Evolutionary conservation across 2,797 vertebrate genomes (phyloP).

Genomic region (Gambusia yucatana): DNA sequence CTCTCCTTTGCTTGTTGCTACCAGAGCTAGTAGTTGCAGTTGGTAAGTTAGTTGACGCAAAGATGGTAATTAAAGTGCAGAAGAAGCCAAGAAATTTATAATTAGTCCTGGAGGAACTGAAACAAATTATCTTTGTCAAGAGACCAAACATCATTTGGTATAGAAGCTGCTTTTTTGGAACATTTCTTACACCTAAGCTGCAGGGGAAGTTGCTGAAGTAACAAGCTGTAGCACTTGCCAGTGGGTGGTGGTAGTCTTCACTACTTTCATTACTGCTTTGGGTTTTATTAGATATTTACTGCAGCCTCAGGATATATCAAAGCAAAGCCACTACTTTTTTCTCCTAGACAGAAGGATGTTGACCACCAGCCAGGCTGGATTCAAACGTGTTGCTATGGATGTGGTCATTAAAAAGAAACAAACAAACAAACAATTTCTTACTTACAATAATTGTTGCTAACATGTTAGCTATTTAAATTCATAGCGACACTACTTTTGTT

Average conservation of each 20-base stretch:
- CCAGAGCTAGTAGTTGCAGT: neutral
- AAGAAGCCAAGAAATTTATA: neutral
- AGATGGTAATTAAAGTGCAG: neutral
- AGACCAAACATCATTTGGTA: neutral
- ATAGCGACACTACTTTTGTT: neutral
- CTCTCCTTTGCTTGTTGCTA: neutral
- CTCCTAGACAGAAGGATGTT: neutral
- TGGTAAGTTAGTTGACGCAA: neutral
- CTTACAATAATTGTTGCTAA: neutral
- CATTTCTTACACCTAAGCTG: neutral
- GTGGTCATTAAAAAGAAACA: neutral
- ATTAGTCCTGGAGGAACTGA: neutral
- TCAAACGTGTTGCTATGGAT: neutral
- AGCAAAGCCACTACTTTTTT: neutral
- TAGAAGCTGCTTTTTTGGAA: neutral
- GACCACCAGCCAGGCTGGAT: neutral
- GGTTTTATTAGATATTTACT: conserved; percentile 6
- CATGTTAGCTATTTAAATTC: neutral
- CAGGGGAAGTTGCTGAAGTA: neutral
- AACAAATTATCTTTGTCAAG: neutral
- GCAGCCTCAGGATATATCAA: conserved; percentile 3
- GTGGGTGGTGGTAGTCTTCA: neutral
- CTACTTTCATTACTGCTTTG: neutral
- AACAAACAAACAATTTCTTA: neutral
- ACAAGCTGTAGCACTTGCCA: neutral